phyloP scores from a whole-genome alignment of 1,140 invertebrate genomes.

The Drosophila sucinea region DNA sequence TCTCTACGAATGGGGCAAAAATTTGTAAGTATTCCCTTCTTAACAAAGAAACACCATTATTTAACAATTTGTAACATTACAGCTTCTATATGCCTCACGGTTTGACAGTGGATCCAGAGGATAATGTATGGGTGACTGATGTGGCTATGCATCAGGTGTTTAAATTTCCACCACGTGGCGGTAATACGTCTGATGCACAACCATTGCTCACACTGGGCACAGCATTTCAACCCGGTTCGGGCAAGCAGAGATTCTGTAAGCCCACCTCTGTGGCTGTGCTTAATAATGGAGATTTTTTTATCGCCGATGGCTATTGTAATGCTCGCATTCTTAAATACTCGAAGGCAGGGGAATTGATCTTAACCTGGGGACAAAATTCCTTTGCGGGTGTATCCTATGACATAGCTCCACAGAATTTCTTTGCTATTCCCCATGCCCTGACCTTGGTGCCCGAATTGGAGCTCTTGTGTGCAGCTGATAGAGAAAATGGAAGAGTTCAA shows the following conservation, averaged over 20 bases:
- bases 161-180: slow-evolving; percentile 86
- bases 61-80: slow-evolving; percentile 37
- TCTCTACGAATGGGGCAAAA: slow-evolving; percentile 90
- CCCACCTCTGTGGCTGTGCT: slow-evolving; percentile 95
- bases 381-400: slow-evolving; percentile 70
- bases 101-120: slow-evolving; percentile 91
- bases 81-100: slow-evolving; percentile 98
- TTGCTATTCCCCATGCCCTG: slow-evolving; percentile 92
- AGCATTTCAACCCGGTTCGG: slow-evolving; percentile 91
- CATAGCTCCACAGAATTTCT: slow-evolving; percentile 85
- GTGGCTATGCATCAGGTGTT: slow-evolving; percentile 95
- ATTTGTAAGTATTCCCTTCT: slow-evolving; percentile 86
- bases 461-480: slow-evolving; percentile 93
- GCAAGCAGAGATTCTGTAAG: slow-evolving; percentile 94
- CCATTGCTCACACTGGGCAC: slow-evolving; percentile 84
- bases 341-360: slow-evolving; percentile 87
- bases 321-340: slow-evolving; percentile 93
- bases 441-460: slow-evolving; percentile 90
- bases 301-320: slow-evolving; percentile 98
- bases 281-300: slow-evolving; percentile 93
- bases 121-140: slow-evolving; percentile 96
- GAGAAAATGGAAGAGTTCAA: slow-evolving; percentile 94
- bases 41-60: background rate
- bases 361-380: slow-evolving; percentile 86
- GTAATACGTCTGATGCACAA: slow-evolving; percentile 48